Conservation (phyloP, 2,113 vertebrate genomes). For the Calypte anna region DNA sequence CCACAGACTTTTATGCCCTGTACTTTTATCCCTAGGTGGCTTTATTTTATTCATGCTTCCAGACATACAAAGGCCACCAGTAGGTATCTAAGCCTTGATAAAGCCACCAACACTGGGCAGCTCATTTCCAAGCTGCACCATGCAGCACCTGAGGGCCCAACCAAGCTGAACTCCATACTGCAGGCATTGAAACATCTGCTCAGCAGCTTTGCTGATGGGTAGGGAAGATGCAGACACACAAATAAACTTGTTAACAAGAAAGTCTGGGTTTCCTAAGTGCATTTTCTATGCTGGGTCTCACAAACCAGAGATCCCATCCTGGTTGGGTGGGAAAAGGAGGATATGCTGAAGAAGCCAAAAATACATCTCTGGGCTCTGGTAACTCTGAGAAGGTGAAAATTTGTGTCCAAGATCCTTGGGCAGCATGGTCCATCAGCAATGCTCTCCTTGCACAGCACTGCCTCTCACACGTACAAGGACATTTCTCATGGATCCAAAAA, state of each 20-base stretch:
- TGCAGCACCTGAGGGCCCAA: neutral
- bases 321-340: neutral
- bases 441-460: neutral
- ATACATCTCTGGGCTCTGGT: neutral
- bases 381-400: accelerated
- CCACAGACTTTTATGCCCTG: accelerated
- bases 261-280: neutral
- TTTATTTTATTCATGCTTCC: neutral
- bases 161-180: neutral
- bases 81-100: neutral
- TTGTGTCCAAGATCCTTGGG: neutral
- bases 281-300: neutral
- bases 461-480: neutral
- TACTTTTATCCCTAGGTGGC: neutral
- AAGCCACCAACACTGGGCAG: neutral
- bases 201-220: neutral
- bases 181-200: neutral
- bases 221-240: neutral
- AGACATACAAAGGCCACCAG: neutral
- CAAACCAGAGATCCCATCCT: neutral
- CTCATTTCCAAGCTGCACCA: neutral
- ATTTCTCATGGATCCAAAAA: neutral
- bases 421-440: neutral
- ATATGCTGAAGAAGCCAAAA: neutral
- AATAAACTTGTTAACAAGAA: neutral